Base-by-base conservation (phyloP, 2,888 invertebrate genomes). In the Thysanoteuthis rhombus region DNA sequence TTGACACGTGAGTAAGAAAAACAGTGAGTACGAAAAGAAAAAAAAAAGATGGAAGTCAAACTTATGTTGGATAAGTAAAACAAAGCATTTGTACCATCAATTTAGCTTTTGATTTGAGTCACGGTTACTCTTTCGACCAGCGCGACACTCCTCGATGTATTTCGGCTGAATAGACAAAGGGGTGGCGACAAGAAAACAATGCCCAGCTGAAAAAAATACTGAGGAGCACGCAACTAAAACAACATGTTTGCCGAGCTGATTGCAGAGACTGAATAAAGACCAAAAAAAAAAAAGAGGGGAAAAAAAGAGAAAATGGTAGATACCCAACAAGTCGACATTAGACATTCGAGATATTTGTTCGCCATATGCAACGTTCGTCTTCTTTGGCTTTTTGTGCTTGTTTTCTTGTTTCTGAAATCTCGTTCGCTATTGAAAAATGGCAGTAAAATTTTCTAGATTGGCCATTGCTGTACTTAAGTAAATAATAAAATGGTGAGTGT, bases 141-240 rank as follows among this genome's bases (percentile, higher is more conserved):
- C 12, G n/a, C n/a, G n/a, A 4, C 16, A n/a, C 2, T n/a, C 12
- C n/a, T n/a, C 75, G 75, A 75, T 75, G 4, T 75, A 75, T 75
- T n/a, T 75, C 75, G 75, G 75, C 75, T 75, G 75, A n/a, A 75
- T 75, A 75, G 75, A 75, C 75, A 75, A 75, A 75, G n/a, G 75
- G 75, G 75, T n/a, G n/a, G 75, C 12, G 75, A 75, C n/a, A 75
- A 75, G n/a, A 75, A 75, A 75, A 75, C n/a, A 75, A 75, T n/a
- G 16, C n/a, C 75, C 75, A 75, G 75, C 75, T 75, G 75, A 75
- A 75, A n/a, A n/a, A n/a, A 75, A 75, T 4, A 75, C 10, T 10
- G 19, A 75, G 75, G 36, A 75, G n/a, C 19, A 75, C 75, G n/a
- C 75, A 75, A 75, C 75, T 75, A 75, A 75, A 75, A 75, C 75